Evolutionary conservation across 2,113 vertebrate genomes (phyloP), one percentile per base, ranked within the genome.

Genomic region (Rhipidura dahli): DNA sequence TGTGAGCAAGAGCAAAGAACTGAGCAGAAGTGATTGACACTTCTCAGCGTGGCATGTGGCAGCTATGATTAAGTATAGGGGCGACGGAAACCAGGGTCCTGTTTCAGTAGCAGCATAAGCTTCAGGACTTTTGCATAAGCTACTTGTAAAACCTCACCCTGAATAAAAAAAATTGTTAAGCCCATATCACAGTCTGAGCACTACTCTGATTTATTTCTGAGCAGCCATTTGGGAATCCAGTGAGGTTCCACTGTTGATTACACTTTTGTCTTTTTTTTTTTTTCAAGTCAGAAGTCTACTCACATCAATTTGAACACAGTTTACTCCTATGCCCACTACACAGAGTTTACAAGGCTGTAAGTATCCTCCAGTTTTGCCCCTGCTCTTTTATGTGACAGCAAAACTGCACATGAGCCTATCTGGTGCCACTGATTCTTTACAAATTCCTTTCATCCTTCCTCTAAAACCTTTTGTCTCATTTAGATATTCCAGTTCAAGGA

Each of bases 401-500:
- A 75, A 93, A 84, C 15, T 73, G 45, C 61, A 35, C 37, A n/a
- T 11, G 27, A 94, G 19, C 35, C 33, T 70, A 33, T 63, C 69
- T 66, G 73, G 16, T 63, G 39, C 21, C 59, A 57, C 17, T 59
- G 65, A 69, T 42, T 81, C 35, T 64, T 82, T 70, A 84, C 16
- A 79, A 87, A 86, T 56, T 59, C 63, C 9, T 76, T 79, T 90
- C 40, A 77, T 65, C 28, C 31, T 40, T 82, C 22, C 54, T 64
- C 71, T 94, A 72, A 96, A 97, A 88, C 56, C 39, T 44, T 92
- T 91, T 93, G n/a, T 66, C 44, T 86, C 15, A 10, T 95, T 94
- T 85, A 91, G 90, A 88, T 94, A 93, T 96, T 98, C 85, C 53
- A 68, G 87, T 89, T 96, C 73, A 95, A 97, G 73, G 68, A 93